Base-by-base conservation (phyloP, 2,797 vertebrate genomes). In the Takifugu ocellatus region DNA sequence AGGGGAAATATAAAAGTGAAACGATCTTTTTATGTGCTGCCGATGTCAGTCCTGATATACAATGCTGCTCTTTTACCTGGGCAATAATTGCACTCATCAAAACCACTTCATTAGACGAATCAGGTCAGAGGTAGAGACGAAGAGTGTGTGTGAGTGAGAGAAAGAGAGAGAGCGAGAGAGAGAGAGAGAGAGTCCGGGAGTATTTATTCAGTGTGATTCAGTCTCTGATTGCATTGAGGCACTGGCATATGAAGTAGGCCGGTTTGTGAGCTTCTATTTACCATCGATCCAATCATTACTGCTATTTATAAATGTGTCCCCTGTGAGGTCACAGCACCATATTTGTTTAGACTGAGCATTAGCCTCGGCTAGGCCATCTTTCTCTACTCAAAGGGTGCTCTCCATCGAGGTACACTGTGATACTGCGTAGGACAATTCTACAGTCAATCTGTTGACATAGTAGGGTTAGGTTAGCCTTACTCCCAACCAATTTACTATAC, bases 31-130 rank as follows among this genome's bases (percentile, higher is more conserved):
- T 80, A 87, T 72, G 72, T 62, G 66, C 72, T 68, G 68, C 74
- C 83, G 79, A 83, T 69, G 78, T 81, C 80, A 80, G 49, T 46
- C 3, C 52, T 85, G 79, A 87, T 83, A 68, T 71, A 86, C 84
- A 59, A 73, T 72, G 67, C 80, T 59, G 64, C 74, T 79, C 60
- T 65, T 49, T 76, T 52, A 53, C 68, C 68, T 66, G 65, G 75
- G 75, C 76, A 69, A 79, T 79, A 74, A 78, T 69, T 74, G 67
- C 21, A 42, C 66, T 78, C 65, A 85, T 82, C 75, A 68, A 74
- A 73, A 63, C 66, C 72, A 67, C 73, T 88, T 85, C 67, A 75
- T 88, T 85, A 82, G 39, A 68, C 45, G 66, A 83, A 86, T 78
- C 68, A 72, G 81, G 84, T 85, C 79, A 78, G 70, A 74, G 52